phyloP scores from a whole-genome alignment of 2,113 vertebrate species.

The Alectura lathami region DNA sequence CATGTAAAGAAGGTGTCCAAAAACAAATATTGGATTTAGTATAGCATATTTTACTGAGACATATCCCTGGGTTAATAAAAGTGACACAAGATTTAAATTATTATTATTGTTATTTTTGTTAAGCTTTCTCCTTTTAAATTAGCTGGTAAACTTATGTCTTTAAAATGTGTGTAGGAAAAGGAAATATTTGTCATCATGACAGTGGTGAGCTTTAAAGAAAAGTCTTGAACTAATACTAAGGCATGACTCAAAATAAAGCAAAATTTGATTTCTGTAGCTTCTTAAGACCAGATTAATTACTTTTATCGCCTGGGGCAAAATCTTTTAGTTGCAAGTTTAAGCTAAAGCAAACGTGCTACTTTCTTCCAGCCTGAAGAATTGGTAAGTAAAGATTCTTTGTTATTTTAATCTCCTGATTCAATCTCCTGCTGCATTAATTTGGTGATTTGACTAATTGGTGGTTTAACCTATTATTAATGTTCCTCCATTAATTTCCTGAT shows the following conservation, averaged over 20 bases:
- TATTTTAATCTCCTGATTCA: constrained; percentile 65
- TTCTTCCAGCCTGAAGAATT: constrained; percentile 4
- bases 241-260: background rate
- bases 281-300: constrained; percentile 6
- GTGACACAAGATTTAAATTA: background rate
- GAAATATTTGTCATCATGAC: background rate
- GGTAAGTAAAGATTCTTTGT: constrained; percentile 56
- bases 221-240: background rate
- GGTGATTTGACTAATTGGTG: constrained; percentile 60
- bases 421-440: constrained; percentile 66
- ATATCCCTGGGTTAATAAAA: background rate
- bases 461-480: constrained; percentile 66
- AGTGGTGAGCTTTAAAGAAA: background rate
- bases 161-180: background rate
- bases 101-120: background rate
- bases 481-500: constrained; percentile 56
- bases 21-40: background rate
- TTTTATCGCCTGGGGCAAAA: constrained; percentile 11
- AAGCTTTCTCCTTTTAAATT: background rate
- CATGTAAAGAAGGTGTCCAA: background rate
- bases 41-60: background rate
- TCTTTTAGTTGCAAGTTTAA: background rate
- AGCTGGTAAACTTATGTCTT: background rate
- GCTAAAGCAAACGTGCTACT: constrained; percentile 13
- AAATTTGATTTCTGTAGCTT: constrained; percentile 16